These are phyloP conservation scores for Stenolophus ochropezus DNA, from an alignment of 2,888 invertebrate species.

Conservation along the genomic window DNA sequence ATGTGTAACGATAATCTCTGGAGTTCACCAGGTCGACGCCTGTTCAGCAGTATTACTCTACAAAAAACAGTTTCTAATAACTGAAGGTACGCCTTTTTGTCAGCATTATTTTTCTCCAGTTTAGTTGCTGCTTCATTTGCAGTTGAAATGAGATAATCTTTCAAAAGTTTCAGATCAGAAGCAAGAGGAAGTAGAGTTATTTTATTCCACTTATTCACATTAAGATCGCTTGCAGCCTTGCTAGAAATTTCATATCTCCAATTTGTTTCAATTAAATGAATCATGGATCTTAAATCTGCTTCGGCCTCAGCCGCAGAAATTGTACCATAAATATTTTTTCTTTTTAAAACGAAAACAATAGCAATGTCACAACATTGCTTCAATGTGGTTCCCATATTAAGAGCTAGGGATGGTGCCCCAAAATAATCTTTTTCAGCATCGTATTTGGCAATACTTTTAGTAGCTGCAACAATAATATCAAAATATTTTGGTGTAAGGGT, in stretches of 20 bases:
- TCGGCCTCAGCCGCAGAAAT: slow-evolving; percentile 58
- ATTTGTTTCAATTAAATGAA: slow-evolving; percentile 59
- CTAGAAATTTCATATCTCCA: slow-evolving; percentile 54
- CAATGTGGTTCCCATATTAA: slow-evolving; percentile 50
- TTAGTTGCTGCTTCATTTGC: slow-evolving; percentile 3
- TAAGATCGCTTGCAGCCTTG: slow-evolving; percentile 60
- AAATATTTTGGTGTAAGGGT: slow-evolving; percentile 31
- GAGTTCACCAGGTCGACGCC: slow-evolving; percentile 64
- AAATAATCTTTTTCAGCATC: slow-evolving; percentile 42
- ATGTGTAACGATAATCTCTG: slow-evolving; percentile 62
- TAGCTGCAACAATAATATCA: slow-evolving; percentile 34
- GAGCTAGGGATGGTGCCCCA: slow-evolving; percentile 31
- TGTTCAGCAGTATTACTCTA: slow-evolving; percentile 64
- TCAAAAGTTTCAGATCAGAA: slow-evolving; percentile 52
- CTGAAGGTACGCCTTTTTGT: slow-evolving; percentile 39
- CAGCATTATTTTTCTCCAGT: slow-evolving; percentile 41
- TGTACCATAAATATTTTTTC: slow-evolving; percentile 33
- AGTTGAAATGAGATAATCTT: slow-evolving; percentile 25
- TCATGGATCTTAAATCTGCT: slow-evolving; percentile 62
- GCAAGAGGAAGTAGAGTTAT: slow-evolving; percentile 57
- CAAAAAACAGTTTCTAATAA: slow-evolving; percentile 64
- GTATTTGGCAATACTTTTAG: slow-evolving; percentile 50
- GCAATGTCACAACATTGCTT: slow-evolving; percentile 55
- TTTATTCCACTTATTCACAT: slow-evolving; percentile 63
- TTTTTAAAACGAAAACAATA: slow-evolving; percentile 54